These are phyloP conservation scores for Parnassius smintheus DNA, from an alignment of 2,888 invertebrate genomes.

Conservation along the genomic window DNA sequence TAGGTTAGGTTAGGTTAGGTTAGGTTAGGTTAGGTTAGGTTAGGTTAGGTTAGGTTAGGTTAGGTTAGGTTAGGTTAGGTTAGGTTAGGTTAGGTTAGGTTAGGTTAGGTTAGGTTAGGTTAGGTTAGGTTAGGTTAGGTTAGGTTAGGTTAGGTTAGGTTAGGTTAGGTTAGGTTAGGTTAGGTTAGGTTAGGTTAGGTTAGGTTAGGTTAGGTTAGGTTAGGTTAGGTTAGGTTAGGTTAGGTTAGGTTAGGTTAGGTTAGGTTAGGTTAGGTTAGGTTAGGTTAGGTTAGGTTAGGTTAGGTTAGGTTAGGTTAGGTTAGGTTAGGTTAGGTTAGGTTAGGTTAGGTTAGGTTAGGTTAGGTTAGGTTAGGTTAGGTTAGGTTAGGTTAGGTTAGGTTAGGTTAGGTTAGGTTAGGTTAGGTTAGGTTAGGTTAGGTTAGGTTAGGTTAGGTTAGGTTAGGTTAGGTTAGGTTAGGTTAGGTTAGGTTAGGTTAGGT, in stretches of 20 bases:
- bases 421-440: slow-evolving; percentile 5
- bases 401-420: slow-evolving; percentile 25
- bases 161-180: slow-evolving; percentile 38
- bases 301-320: slow-evolving; percentile 27
- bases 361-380: slow-evolving; percentile 11
- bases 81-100: slow-evolving; percentile 35
- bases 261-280: slow-evolving; percentile 21
- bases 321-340: slow-evolving; percentile 21
- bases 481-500: slow-evolving; percentile 6
- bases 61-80: slow-evolving; percentile 26
- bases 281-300: slow-evolving; percentile 26
- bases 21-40: slow-evolving; percentile 33
- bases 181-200: slow-evolving; percentile 37
- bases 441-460: slow-evolving; percentile 7
- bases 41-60: slow-evolving; percentile 32
- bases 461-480: slow-evolving; percentile 16
- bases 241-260: slow-evolving; percentile 1
- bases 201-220: slow-evolving; percentile 36
- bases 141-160: slow-evolving; percentile 38
- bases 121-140: slow-evolving; percentile 36
- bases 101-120: slow-evolving; percentile 37
- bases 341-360: slow-evolving; percentile 5
- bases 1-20: slow-evolving; percentile 28
- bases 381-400: slow-evolving; percentile 16
- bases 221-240: slow-evolving; percentile 31